phyloP scores from a whole-genome alignment of 2,113 vertebrate species.

The Gambusia affinis region DNA sequence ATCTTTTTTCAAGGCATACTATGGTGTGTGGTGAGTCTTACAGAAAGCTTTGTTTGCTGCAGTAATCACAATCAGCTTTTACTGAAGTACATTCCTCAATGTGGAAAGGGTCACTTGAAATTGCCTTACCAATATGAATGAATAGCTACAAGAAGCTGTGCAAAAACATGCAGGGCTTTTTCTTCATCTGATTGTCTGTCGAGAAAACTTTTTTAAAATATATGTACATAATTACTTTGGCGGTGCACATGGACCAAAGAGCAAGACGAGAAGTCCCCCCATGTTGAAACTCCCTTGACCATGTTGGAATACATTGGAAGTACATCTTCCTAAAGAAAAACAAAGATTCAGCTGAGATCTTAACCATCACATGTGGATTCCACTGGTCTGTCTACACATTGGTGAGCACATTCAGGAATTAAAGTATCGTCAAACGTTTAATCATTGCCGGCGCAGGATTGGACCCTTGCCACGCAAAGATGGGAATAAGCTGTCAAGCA shows the following conservation, averaged over 20 bases:
- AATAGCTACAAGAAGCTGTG: conserved; percentile 31
- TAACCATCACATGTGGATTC: conserved; percentile 32
- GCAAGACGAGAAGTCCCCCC: not conserved
- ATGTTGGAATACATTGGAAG: conserved; percentile 1
- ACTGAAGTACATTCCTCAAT: conserved; percentile 50
- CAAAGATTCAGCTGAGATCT: conserved; percentile 41
- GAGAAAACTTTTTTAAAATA: not conserved
- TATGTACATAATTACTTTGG: conserved; percentile 26
- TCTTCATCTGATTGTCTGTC: conserved; percentile 21
- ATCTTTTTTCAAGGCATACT: conserved; percentile 32
- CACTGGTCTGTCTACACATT: conserved; percentile 14
- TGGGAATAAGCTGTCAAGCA: conserved; percentile 4
- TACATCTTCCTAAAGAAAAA: not conserved
- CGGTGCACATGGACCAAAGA: conserved; percentile 15
- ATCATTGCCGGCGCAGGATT: conserved; percentile 5
- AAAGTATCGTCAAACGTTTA: conserved; percentile 12
- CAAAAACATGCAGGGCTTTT: conserved; percentile 13
- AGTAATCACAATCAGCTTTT: conserved; percentile 47
- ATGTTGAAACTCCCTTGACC: not conserved
- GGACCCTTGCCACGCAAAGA: not conserved
- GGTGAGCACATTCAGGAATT: conserved; percentile 17
- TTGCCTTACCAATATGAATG: conserved; percentile 69
- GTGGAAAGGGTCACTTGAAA: conserved; percentile 55
- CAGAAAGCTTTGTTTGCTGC: conserved; percentile 37
- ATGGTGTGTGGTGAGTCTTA: conserved; percentile 36